Base-by-base conservation (phyloP, 2,797 vertebrate species). In the Anableps anableps region DNA sequence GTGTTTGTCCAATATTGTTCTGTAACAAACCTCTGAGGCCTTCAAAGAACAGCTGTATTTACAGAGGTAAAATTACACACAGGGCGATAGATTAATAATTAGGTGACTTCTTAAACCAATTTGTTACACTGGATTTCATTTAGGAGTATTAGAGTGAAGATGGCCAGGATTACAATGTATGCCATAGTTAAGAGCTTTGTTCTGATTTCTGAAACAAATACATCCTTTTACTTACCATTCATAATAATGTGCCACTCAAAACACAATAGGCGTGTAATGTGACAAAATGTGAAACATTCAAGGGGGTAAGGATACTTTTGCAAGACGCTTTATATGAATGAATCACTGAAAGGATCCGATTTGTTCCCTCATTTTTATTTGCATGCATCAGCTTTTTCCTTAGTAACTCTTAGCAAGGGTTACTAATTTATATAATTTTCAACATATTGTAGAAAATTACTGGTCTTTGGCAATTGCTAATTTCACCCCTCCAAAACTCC, bases 361-460 rank as follows among this genome's bases (percentile, higher is more conserved):
- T 80, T 82, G 75, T 81, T 62, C 7, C 11, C 34, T 73, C 23
- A 53, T 80, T 86, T 79, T 80, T 79, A 51, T 77, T 80, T 76
- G 58, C 85, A 72, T 79, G 73, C 71, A 85, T 80, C 83, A 91
- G 81, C 83, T 77, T 82, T 91, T 85, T 38, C 81, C 72, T 55
- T 14, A 86, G 78, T 82, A 91, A 93, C 83, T 72, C 74, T 80
- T 88, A 91, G 83, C 41, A 88, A 75, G 78, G 72, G n/a, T n/a
- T n/a, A n/a, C n/a, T n/a, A n/a, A n/a, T n/a, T 31, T 47, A n/a
- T 81, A 93, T 81, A 82, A 79, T 62, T 83, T 45, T 71, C 70
- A 53, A 75, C 75, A 89, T 78, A 81, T 80, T 89, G 87, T 82
- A 84, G 81, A 86, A 88, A 87, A 84, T 88, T 90, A 89, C 82